Evolutionary conservation across 2,888 invertebrate species (phyloP), one percentile per base, ranked within the genome.

Genomic region (Zeuzera pyrina): DNA sequence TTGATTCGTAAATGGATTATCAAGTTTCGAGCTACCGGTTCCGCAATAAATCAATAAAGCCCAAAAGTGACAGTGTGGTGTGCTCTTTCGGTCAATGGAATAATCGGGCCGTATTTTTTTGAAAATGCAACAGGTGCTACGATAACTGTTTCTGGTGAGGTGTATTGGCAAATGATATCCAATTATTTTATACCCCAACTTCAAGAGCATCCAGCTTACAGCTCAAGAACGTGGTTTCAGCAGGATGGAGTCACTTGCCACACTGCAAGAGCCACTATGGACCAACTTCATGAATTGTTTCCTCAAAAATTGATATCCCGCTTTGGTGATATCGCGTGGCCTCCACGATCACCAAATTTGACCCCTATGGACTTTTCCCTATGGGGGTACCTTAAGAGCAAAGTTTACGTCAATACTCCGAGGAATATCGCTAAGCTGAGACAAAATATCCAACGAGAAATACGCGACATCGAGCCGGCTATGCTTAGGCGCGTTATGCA

Each of bases 171-270:
- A 10, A 43, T 43, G 40, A 21, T 38, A 21, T 16, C 26, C n/a
- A n/a, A 35, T 38, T 41, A 41, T 35, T 41, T 34, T 36, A 42
- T 42, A 36, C 39, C 43, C 41, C 44, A 43, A 45, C n/a, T n/a
- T n/a, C n/a, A n/a, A n/a, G n/a, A n/a, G n/a, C n/a, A n/a, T n/a
- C n/a, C 38, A 41, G 38, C 13, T 43, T 43, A 39, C 45, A 47
- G 32, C 45, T 46, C 34, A n/a, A n/a, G n/a, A n/a, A n/a, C n/a
- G n/a, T n/a, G n/a, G n/a, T n/a, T n/a, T n/a, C n/a, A n/a, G n/a
- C 42, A 43, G 43, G 44, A 47, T 45, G 41, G 19, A 44, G 43
- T 42, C 39, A 47, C 43, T 43, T 47, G 34, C 31, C 43, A 46
- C 40, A 40, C 39, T 28, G 39, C 44, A 39, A 43, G 41, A 39